These are phyloP conservation scores for Anhinga anhinga DNA, from an alignment of 2,113 vertebrate species.

Conservation along the genomic window DNA sequence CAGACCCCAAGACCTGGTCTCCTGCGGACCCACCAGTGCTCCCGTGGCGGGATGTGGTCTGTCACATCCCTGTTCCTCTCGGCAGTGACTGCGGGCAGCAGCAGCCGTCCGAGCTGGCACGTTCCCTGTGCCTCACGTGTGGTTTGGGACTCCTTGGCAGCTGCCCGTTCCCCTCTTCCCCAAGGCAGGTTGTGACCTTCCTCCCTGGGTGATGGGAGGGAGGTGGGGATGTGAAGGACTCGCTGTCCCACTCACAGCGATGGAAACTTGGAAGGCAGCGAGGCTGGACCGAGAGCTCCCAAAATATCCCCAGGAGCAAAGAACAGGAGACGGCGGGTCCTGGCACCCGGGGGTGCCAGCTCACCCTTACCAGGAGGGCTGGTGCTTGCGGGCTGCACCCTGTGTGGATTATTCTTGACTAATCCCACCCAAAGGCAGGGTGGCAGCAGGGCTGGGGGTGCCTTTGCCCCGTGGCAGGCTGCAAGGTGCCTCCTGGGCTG, in stretches of 20 bases:
- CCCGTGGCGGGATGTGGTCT: background rate
- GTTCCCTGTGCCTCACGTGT: background rate
- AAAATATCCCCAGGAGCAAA: background rate
- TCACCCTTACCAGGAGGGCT: background rate
- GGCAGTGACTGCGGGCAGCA: background rate
- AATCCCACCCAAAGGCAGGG: background rate
- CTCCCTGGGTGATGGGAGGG: rapidly evolving
- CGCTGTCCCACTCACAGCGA: rapidly evolving
- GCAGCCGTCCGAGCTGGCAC: background rate
- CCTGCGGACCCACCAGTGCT: background rate
- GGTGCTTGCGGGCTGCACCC: rapidly evolving
- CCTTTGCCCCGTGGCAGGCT: background rate
- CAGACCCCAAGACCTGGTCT: background rate
- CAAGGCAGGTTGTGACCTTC: background rate
- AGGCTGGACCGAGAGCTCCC: background rate
- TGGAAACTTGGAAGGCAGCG: background rate
- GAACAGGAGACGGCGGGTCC: background rate
- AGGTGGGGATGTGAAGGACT: background rate
- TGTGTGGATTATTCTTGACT: background rate
- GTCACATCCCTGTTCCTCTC: background rate
- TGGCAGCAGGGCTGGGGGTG: background rate
- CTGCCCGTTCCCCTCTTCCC: background rate
- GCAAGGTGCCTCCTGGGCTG: background rate
- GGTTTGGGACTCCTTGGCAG: background rate
- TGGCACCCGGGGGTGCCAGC: background rate